Percentiles rank a stretch among this genome's conserved stretches.
These are phyloP conservation scores for Pungitius pungitius DNA, from an alignment of 2,113 vertebrate species.

Conservation along the genomic window DNA sequence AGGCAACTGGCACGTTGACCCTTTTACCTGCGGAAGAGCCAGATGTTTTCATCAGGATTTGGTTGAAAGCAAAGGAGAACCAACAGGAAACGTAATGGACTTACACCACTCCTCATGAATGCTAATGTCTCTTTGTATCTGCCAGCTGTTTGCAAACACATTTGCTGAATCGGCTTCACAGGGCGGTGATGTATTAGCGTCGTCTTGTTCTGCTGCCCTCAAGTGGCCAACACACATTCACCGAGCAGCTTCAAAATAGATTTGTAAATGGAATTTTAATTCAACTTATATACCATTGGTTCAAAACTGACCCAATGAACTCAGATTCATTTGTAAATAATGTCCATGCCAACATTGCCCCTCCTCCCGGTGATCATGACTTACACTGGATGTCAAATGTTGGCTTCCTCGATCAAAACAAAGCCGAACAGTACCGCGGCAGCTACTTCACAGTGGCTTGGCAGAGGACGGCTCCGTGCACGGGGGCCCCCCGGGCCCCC, in stretches of 20 bases:
- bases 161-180: neutral
- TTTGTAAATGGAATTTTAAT: neutral
- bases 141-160: too few species aligned
- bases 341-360: neutral
- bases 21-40: neutral
- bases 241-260: neutral
- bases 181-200: neutral
- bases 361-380: neutral
- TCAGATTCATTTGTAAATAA: slow-evolving; percentile 14
- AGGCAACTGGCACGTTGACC: neutral
- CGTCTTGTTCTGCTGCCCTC: neutral
- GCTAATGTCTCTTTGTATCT: neutral
- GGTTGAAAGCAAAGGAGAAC: neutral
- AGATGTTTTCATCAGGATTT: neutral
- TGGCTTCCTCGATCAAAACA: slow-evolving; percentile 37
- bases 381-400: slow-evolving; percentile 12
- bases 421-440: slow-evolving; percentile 6
- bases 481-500: slow-evolving; percentile 31
- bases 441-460: slow-evolving; percentile 46
- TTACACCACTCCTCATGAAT: neutral
- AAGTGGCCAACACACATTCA: neutral
- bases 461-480: neutral
- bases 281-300: neutral
- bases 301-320: neutral
- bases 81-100: neutral